These are phyloP conservation scores for Synanceia verrucosa DNA, from an alignment of 2,797 vertebrate species.

Conservation along the genomic window DNA sequence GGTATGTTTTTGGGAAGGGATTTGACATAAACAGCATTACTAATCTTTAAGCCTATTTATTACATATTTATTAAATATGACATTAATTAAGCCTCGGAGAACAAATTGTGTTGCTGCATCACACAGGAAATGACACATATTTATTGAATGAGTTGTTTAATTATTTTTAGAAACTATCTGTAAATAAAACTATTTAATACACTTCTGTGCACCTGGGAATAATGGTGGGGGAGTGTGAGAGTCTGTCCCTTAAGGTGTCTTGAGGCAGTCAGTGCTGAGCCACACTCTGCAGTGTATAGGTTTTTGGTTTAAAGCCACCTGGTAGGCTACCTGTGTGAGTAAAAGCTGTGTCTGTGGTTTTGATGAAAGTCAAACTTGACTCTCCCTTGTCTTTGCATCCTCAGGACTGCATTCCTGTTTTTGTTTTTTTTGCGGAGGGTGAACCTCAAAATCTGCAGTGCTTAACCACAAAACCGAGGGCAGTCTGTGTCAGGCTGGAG, in stretches of 20 bases:
- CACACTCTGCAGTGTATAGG: background rate
- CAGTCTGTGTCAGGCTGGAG: background rate
- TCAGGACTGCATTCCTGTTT: background rate
- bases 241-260: background rate
- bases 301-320: background rate
- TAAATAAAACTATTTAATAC: background rate
- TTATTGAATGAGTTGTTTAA: background rate
- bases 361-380: background rate
- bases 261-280: background rate
- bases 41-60: background rate
- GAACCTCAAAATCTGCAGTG: background rate
- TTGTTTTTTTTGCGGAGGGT: background rate
- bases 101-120: background rate
- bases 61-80: background rate
- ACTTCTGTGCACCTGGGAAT: background rate
- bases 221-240: background rate
- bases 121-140: background rate
- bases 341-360: background rate
- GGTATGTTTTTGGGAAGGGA: rapidly evolving
- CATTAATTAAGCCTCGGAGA: background rate
- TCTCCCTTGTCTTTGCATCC: background rate
- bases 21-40: background rate
- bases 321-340: background rate
- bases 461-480: background rate
- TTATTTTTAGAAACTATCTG: background rate